Evolutionary conservation across 2,113 vertebrate genomes (phyloP), one percentile per base, ranked within the genome.

Genomic region (Hippolais icterina): DNA sequence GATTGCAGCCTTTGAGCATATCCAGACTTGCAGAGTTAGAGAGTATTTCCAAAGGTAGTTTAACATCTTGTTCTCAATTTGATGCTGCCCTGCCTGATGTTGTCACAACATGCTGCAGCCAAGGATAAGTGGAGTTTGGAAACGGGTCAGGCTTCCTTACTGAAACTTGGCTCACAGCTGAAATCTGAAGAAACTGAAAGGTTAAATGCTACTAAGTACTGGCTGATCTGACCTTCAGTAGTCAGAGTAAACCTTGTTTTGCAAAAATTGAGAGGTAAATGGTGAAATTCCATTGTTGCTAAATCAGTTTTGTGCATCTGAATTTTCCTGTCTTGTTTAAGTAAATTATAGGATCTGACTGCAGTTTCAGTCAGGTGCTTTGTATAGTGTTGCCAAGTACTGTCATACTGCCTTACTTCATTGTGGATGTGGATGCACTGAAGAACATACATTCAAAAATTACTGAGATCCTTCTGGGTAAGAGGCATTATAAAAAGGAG

Each of bases 21-120:
- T 79, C 57, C 61, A 68, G 64, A 78, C 86, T 71, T 93, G 92
- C 25, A 50, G n/a, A 64, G 63, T 77, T 69, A 47, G 14, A 35
- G 41, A 78, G 22, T 70, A 27, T 92, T 86, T 92, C 86, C 79
- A 82, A 90, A 83, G 1, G 1, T 39, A 37, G 37, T 60, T 93
- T 41, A 56, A 23, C 18, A 23, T 70, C 28, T 2, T 23, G 29
- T 88, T 96, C 70, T 83, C 42, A 35, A 1, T 44, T 77, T 78
- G 60, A 22, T 85, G 46, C 59, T 88, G 46, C 92, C 54, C 27
- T 92, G 47, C 42, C 57, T 49, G 16, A 35, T 33, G 31, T 63
- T 94, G 91, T 93, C 80, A 68, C 64, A 93, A 77, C 50, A n/a
- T 64, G 42, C 69, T 94, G n/a, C 64, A 78, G 64, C 61, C 56